phyloP scores from a whole-genome alignment of 2,888 invertebrate species.

The Tenodera sinensis region DNA sequence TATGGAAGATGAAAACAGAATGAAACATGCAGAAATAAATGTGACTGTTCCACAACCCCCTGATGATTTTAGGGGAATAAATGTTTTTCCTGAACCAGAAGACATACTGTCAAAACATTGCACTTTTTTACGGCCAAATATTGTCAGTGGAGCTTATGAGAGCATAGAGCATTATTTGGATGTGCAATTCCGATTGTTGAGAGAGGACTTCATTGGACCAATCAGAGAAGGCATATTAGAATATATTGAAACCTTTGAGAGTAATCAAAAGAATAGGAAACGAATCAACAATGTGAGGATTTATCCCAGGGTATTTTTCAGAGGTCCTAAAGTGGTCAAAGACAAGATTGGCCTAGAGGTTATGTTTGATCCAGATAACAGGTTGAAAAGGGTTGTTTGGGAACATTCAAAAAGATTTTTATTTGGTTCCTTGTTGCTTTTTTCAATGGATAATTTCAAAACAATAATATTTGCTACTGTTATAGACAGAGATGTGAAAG shows the following conservation, averaged over 20 bases:
- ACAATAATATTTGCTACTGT: constrained; percentile 68
- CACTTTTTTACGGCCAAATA: constrained; percentile 55
- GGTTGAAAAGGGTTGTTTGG: constrained; percentile 44
- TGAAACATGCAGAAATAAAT: not conserved
- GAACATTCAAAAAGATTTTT: constrained; percentile 58
- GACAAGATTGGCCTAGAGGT: constrained; percentile 49
- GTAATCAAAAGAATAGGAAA: constrained; percentile 38
- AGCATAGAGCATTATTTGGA: constrained; percentile 70
- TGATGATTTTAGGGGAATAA: constrained; percentile 43
- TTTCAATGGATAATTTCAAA: constrained; percentile 66
- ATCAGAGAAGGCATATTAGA: constrained; percentile 62
- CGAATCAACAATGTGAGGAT: constrained; percentile 49
- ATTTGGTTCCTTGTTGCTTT: constrained; percentile 68
- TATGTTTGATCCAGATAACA: constrained; percentile 37
- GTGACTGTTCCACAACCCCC: constrained; percentile 39
- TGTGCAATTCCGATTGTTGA: constrained; percentile 66
- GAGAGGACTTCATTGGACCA: constrained; percentile 77
- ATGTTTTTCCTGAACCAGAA: constrained; percentile 51
- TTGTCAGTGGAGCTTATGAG: constrained; percentile 58
- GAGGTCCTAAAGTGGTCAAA: constrained; percentile 45
- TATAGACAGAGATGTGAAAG: constrained; percentile 52
- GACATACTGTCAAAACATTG: constrained; percentile 41
- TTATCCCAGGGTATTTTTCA: constrained; percentile 49
- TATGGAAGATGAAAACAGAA: not conserved
- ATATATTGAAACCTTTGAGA: constrained; percentile 46